Evolutionary conservation across 2,113 vertebrate species (phyloP).

Genomic region (Meriones unguiculatus): DNA sequence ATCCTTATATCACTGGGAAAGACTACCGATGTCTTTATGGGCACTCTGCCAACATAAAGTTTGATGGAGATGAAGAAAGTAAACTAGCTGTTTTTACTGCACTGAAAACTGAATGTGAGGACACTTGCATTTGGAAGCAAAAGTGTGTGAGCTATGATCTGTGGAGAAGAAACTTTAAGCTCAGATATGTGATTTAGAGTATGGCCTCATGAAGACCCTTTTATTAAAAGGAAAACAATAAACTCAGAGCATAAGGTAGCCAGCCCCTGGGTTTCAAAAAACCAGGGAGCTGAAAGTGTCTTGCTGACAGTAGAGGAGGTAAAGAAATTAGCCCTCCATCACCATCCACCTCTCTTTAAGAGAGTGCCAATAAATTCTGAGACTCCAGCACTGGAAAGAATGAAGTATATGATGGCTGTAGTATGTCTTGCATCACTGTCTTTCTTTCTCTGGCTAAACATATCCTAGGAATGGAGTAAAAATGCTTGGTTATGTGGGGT

Average conservation of each 20-base stretch:
- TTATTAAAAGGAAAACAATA: background rate
- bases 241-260: background rate
- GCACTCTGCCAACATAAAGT: background rate
- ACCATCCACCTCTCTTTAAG: background rate
- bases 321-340: background rate
- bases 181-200: background rate
- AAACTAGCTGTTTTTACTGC: background rate
- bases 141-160: background rate
- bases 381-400: background rate
- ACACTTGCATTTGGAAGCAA: background rate
- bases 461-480: background rate
- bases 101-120: background rate
- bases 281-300: background rate
- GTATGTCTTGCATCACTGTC: background rate
- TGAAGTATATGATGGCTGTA: background rate
- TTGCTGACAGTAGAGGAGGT: background rate
- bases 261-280: background rate
- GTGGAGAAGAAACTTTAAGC: background rate
- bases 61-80: background rate
- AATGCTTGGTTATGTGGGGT: background rate
- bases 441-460: background rate
- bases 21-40: background rate
- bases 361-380: background rate
- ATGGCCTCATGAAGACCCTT: background rate
- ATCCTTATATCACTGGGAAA: background rate